These are phyloP conservation scores for Herpailurus yagouaroundi DNA, from an alignment of 2,113 vertebrate species.

Conservation along the genomic window DNA sequence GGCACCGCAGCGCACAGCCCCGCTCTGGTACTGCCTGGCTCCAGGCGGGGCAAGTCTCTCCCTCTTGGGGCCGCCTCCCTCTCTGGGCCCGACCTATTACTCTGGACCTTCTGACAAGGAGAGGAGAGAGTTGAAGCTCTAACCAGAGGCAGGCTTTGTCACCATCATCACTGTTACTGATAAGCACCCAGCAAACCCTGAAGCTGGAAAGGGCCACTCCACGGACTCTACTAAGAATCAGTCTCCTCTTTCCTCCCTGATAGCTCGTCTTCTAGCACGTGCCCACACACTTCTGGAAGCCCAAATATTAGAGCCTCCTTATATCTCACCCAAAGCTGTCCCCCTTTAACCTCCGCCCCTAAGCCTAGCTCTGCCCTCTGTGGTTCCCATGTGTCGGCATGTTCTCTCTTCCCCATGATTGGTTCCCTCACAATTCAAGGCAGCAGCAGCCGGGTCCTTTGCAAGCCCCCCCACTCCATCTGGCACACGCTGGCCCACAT, in stretches of 20 bases:
- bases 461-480: not conserved
- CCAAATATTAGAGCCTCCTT: not conserved
- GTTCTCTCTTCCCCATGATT: not conserved
- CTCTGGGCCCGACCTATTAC: not conserved
- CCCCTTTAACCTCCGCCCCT: not conserved
- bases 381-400: not conserved
- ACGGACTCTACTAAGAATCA: not conserved
- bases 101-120: not conserved
- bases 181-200: not conserved
- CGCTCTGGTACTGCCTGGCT: not conserved
- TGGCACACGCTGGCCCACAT: not conserved
- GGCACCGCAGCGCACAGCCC: not conserved
- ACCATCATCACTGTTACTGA: not conserved
- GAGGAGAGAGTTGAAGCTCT: not conserved
- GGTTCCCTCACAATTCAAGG: no score
- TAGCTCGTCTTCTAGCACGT: not conserved
- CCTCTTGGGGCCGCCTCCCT: not conserved
- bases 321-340: not conserved
- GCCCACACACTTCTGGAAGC: not conserved
- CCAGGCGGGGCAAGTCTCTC: not conserved
- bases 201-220: not conserved
- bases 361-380: not conserved
- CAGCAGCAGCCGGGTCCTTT: not conserved
- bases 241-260: not conserved
- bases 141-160: no score